These are phyloP conservation scores for Melinaea marsaeus DNA, from an alignment of 2,888 invertebrate species.

Conservation along the genomic window DNA sequence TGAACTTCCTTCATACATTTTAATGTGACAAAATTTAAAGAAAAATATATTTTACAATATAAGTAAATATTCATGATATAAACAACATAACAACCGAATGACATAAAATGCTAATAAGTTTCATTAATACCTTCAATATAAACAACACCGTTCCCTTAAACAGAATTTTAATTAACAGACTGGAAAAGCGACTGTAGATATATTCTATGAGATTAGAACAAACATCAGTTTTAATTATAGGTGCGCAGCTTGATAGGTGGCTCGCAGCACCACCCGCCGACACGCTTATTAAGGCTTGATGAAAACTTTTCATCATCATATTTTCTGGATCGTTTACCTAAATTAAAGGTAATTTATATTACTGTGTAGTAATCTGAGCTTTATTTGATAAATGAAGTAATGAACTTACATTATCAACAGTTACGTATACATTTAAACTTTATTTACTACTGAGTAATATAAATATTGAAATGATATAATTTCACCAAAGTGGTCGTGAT, in stretches of 20 bases:
- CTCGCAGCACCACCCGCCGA: slow-evolving; percentile 31
- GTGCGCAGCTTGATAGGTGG: slow-evolving; percentile 37
- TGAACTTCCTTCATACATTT: neutral
- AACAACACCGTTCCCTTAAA: neutral
- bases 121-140: slow-evolving; percentile 2
- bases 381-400: slow-evolving; percentile 74
- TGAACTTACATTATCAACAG: slow-evolving; percentile 49
- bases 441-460: slow-evolving; percentile 37
- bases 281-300: slow-evolving; percentile 62
- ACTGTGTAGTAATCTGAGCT: slow-evolving; percentile 58
- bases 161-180: slow-evolving; percentile 21
- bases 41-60: no score
- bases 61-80: no score
- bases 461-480: no score
- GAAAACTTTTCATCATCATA: slow-evolving; percentile 73
- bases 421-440: slow-evolving; percentile 47
- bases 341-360: slow-evolving; percentile 76
- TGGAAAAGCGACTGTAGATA: slow-evolving; percentile 28
- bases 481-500: no score
- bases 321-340: slow-evolving; percentile 72
- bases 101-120: neutral
- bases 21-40: no score
- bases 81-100: no score
- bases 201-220: slow-evolving; percentile 31
- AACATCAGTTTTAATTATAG: slow-evolving; percentile 41